Base-by-base conservation (phyloP, 2,888 invertebrate species). In the Rhaphigaster nebulosa region DNA sequence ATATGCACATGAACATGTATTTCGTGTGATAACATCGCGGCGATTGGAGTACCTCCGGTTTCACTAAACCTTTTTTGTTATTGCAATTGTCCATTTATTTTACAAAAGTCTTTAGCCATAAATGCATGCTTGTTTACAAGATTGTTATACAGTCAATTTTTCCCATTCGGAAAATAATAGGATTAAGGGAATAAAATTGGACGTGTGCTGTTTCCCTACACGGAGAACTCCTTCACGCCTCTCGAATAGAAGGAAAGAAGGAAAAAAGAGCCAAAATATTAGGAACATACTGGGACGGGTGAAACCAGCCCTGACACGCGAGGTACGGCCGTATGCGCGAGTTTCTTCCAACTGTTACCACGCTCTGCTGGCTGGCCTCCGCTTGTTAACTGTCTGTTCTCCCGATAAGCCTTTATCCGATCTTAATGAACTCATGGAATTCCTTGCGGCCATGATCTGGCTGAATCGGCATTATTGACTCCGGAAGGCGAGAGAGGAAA, bases 281-380 rank as follows among this genome's bases (percentile, higher is more conserved):
- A 50, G 0, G 45, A 20, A 26, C n/a, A 50, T n/a, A 50, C n/a
- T n/a, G n/a, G 13, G 45, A 0, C 13, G 41, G 45, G 45, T 38
- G 70, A 76, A 76, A 34, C 70, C 70, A 12, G 3, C 84, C 84
- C 13, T 26, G 84, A 45, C 84, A 84, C 45, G 84, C 45, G 45
- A 84, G 45, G 45, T 4, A n/a, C 29, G 45, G 15, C 45, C 41
- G 41, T 8, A 20, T 38, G 38, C 70, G 38, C 65, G 45, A 84
- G 84, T 45, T 45, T 84, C n/a, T 84, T 84, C n/a, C 41, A 84
- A 84, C 84, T 84, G 84, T 84, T 84, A 45, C 45, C 84, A 84
- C 45, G 84, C 84, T 84, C 45, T 45, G 84, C 15, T 84, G 84
- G 84, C 13, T n/a, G 10, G 8, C 45, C 6, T 0, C 84, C 84